Evolutionary conservation across 2,888 invertebrate genomes (phyloP), one percentile per base, ranked within the genome.

Genomic region (Nephrocerus scutellatus): DNA sequence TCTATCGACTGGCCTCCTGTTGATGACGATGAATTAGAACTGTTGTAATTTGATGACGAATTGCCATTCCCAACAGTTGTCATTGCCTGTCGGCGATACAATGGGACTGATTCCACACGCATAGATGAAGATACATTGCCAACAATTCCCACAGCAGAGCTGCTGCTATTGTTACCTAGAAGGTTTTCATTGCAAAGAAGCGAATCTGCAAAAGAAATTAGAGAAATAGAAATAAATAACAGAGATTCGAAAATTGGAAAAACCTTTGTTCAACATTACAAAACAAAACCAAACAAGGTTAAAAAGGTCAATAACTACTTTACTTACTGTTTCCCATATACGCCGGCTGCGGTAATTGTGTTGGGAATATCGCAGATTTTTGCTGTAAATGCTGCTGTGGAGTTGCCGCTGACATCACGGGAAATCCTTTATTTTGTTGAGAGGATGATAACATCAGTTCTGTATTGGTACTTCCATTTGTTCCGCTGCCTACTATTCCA

Each of bases 1-100:
- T 53, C 42, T 13, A 57, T 45, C 12, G 57, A 55, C 26, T 56
- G 56, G 20, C 48, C 54, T 9, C 50, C 53, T 30, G 55, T 49
- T 34, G 54, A 50, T 13, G 49, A 48, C 16, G 50, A 47, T 28
- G 56, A 48, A 39, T 53, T 53, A 7, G 50, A 48, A 39, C 46
- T 37, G 33, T 50, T 41, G 25, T 52, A 47, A 26, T 44, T 48
- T 8, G 41, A n/a, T n/a, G n/a, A n/a, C 6, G 13, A 34, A 39
- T 43, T 53, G 6, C 63, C 63, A 41, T 64, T 65, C 13, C 63
- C 60, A 45, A 50, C n/a, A n/a, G n/a, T 44, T 6, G 58, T 30
- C 47, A 62, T 53, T 6, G 66, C 67, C 48, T 73, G 72, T 2
- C 73, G 62, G 14, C 70, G 63, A 50, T 74, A 74, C 23, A 74